Percentiles rank a stretch among this genome's conserved stretches.
Evolutionary conservation across 2,113 vertebrate species (phyloP).

Genomic region (Neoarius graeffei): DNA sequence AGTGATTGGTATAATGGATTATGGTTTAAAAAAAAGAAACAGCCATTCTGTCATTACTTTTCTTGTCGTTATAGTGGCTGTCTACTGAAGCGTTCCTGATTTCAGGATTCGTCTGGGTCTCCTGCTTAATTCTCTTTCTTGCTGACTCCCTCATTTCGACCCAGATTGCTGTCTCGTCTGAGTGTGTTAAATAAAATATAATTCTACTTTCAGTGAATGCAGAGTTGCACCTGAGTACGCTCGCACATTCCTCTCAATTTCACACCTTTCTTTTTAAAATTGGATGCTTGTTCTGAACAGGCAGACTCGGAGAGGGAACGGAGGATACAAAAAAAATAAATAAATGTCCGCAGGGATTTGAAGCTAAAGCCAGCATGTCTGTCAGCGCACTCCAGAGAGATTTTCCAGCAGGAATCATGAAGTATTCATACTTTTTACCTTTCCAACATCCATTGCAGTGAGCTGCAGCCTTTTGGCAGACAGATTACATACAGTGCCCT

Average conservation of each 20-base stretch:
- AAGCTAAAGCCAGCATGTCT: conserved; percentile 4
- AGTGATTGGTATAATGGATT: neutral
- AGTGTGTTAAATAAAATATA: conserved; percentile 14
- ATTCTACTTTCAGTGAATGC: neutral
- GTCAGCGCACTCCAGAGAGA: conserved; percentile 31
- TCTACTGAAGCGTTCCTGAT: neutral
- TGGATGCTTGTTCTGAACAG: neutral
- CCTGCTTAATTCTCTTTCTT: neutral
- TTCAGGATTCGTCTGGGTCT: neutral
- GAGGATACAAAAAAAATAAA: neutral
- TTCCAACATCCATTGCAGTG: neutral
- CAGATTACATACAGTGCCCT: too few relatives aligned
- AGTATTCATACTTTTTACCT: conserved; percentile 41
- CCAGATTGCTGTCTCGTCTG: conserved; percentile 1
- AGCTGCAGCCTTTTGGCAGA: neutral
- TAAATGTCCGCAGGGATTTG: conserved; percentile 19
- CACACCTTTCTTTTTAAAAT: conserved; percentile 4
- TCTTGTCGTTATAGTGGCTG: neutral
- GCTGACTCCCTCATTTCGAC: neutral
- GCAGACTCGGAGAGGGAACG: too few relatives aligned
- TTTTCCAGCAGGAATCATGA: conserved; percentile 44
- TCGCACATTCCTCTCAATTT: neutral
- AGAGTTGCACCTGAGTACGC: neutral
- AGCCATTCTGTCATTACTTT: neutral
- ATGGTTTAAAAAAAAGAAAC: neutral